Evolutionary conservation across 2,113 vertebrate species (phyloP), one percentile per base, ranked within the genome.

Genomic region (Phrynosoma platyrhinos): DNA sequence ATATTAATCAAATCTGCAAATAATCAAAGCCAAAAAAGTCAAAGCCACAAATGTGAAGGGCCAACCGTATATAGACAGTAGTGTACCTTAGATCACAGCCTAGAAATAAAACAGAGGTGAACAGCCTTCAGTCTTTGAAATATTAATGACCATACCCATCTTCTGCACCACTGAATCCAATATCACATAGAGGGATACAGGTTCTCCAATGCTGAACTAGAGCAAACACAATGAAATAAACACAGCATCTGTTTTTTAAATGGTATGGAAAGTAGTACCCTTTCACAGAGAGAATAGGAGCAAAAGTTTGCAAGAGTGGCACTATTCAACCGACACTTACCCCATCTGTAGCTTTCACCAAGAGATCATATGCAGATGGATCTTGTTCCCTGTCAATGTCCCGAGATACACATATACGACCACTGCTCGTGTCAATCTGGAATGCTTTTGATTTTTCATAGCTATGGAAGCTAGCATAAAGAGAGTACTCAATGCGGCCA

Each of bases 311-410:
- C n/a, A 30, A 77, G 9, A 66, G 30, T 64, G 53, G 7, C 32
- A 82, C 32, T 1, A 12, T 30, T 4, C 12, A 91, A 91, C 47
- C 88, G 4, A 25, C 10, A 92, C 98, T 97, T 95, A 99, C 98
- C 92, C 97, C 97, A 94, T 99, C 98, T 71, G 95, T 97, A 87
- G 98, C 98, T 96, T 97, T 98, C 95, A 99, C 96, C 91, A 98
- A 93, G 47, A 99, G 94, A 93, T 99, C 98, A 0, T 98, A 97
- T 89, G 94, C 96, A 20, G 93, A 91, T 75, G 96, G 96, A 82
- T 97, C 98, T 0, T 42, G 84, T 86, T 99, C 98, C 90, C 98
- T 96, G 91, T 99, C 98, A 0, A 98, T 97, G 55, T 99, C 98
- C 93, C 97, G 96, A 52, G 96, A 97, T 64, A 99, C 95, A 64